Evolutionary conservation across 92 coral and sea anemone genomes (phyloP), one percentile per base, ranked within the genome.

Genomic region (Micromussa lordhowensis): DNA sequence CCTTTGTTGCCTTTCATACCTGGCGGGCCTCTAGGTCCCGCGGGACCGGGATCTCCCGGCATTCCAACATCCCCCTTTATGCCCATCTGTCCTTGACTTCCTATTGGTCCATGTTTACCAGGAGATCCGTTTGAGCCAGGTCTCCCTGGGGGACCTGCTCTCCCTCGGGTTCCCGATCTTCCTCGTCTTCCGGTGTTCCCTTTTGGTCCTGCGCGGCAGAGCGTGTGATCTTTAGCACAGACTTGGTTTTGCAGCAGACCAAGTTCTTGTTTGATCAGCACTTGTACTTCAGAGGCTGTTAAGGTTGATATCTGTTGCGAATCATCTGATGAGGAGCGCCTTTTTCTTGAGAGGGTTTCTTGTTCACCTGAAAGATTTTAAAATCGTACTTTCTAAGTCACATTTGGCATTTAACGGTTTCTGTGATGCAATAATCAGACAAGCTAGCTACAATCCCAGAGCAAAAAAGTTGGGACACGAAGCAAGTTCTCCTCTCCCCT

Each of bases 121-220:
- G 81, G 84, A 19, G 91, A 80, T 5, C 95, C 95, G 26, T 36
- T 68, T 29, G 80, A 93, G 0, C 96, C 96, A 14, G 61, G 74
- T 79, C 76, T 77, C 34, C 94, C 96, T 3, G 71, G 82, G n/a
- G 78, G 71, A 12, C 96, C 96, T 2, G 88, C 77, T 70, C 58
- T 57, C 51, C 96, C 96, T 29, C 89, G 88, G 72, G 54, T 77
- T 30, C 95, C 95, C 4, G 76, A 87, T 80, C 77, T 90, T 35
- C 95, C 95, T 9, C 95, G 89, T 68, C 89, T 83, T 34, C 94
- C 94, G 78, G 78, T 78, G 85, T 70, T 94, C 5, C 96, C 96
- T 70, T 85, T 86, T 79, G 92, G 93, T 81, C 96, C 94, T 61
- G 73, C 64, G 22, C 82, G 84, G 84, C 96, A 94, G 77, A 89